Base-by-base conservation (phyloP, 2,113 vertebrate genomes). In the Oophaga pumilio region DNA sequence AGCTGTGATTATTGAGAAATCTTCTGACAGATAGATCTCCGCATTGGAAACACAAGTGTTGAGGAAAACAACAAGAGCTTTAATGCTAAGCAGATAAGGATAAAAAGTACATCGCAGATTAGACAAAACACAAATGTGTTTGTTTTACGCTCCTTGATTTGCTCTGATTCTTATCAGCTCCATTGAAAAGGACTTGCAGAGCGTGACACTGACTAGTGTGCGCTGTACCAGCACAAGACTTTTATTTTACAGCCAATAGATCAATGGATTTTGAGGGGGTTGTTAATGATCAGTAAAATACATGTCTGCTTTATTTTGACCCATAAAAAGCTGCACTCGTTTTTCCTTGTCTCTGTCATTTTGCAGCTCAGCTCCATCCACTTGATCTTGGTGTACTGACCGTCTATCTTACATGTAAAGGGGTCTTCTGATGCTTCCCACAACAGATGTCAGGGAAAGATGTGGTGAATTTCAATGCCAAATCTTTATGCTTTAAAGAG, bases 61-160 rank as follows among this genome's bases (percentile, higher is more conserved):
- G 22, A 64, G 22, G 43, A 76, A 85, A 77, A 77, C 69, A 52
- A 26, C 50, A 57, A n/a, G 56, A 50, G 56, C 28, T 76, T 59
- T 85, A 76, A 85, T 76, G 43, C 24, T 20, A 28, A 64, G 73
- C 56, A 85, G 56, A 77, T 85, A 85, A 60, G 59, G 59, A 85
- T 59, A 26, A 74, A 76, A 74, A 28, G 28, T 84, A 26, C 84
- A 85, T 8, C 50, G 17, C 57, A 52, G 71, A 85, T 85, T 43
- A 85, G 59, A 77, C 43, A 49, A 62, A 64, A 33, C 78, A 62
- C 26, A 81, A 81, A 62, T 60, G 26, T 22, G 50, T 84, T 52
- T 84, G 66, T 57, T 84, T 50, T 60, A 2, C n/a, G 43, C 26
- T 74, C 20, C 53, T 57, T 76, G 53, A 85, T 74, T 59, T 59